Evolutionary conservation across 2,888 invertebrate species (phyloP), one percentile per base, ranked within the genome.

Genomic region (Harpalus rubripes): DNA sequence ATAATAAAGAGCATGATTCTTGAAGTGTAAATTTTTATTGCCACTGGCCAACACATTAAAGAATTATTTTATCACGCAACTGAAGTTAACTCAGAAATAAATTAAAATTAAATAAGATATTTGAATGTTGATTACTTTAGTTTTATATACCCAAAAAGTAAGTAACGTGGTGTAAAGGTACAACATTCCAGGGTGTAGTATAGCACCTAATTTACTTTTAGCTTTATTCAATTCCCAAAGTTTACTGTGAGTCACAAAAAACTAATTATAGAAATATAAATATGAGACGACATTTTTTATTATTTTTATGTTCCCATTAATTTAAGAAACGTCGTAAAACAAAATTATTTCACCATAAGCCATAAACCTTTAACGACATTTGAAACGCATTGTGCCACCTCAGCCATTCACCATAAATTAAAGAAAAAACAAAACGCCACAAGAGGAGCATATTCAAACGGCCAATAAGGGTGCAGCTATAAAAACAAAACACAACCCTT

Each of bases 391-490:
- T 68, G 68, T 68, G 68, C 74, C 44, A 74, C 74, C 74, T 56
- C 18, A 52, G 58, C 39, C 58, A 58, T 78, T n/a, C 56, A 18
- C 32, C 32, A 32, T 32, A 32, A 78, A 78, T 22, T 78, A 52
- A 74, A 78, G 15, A 58, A 78, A 78, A 78, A 78, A 78, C 56
- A 78, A 78, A 78, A 78, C 56, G 74, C 26, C 78, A 78, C 56
- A 18, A 78, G 58, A 80, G 61, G 15, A 61, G 80, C 80, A 80
- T 80, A 61, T 80, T 80, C 63, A 80, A 80, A 80, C 61, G 61
- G 80, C 80, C 80, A 80, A 80, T 80, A 80, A 80, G 80, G 80
- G 80, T 61, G 80, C 80, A 80, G 80, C 80, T 80, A 80, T 80
- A 80, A 80, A 80, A 80, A 80, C 59, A 80, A 80, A 80, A 80